phyloP scores from a whole-genome alignment of 30 jellyfish, hydroid and myxozoan species.

The Hydractinia symbiolongicarpus region DNA sequence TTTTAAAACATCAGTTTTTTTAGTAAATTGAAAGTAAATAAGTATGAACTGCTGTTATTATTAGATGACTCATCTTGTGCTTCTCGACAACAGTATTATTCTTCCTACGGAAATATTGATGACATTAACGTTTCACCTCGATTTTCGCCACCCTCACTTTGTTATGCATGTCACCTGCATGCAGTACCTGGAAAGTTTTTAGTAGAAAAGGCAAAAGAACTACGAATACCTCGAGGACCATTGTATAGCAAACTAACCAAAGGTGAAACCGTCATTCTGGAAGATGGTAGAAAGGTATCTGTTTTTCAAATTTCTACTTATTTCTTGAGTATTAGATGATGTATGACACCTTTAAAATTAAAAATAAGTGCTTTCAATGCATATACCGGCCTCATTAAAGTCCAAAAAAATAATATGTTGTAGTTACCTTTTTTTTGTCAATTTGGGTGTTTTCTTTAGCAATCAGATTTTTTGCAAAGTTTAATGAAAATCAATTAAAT shows the following conservation, averaged over 20 bases:
- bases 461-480: too few relatives aligned
- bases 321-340: not conserved
- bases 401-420: not conserved
- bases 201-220: slow-evolving; percentile 55
- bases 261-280: slow-evolving; percentile 72
- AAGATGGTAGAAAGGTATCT: slow-evolving; percentile 66
- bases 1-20: too few relatives aligned
- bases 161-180: slow-evolving; percentile 38
- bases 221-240: slow-evolving; percentile 93
- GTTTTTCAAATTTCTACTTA: not conserved
- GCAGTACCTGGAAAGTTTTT: slow-evolving; percentile 87
- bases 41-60: too few relatives aligned
- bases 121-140: slow-evolving; percentile 10
- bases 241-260: slow-evolving; percentile 55
- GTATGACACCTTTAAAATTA: not conserved
- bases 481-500: too few relatives aligned
- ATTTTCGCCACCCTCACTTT: not conserved
- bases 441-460: too few relatives aligned
- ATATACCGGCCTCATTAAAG: not conserved
- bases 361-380: not conserved
- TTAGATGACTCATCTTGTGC: too few relatives aligned
- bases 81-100: not conserved
- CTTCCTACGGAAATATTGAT: not conserved
- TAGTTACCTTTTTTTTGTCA: too few relatives aligned
- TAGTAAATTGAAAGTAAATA: too few relatives aligned